Evolutionary conservation across 2,888 invertebrate genomes (phyloP).

Genomic region (Lasioglossum malachurum): DNA sequence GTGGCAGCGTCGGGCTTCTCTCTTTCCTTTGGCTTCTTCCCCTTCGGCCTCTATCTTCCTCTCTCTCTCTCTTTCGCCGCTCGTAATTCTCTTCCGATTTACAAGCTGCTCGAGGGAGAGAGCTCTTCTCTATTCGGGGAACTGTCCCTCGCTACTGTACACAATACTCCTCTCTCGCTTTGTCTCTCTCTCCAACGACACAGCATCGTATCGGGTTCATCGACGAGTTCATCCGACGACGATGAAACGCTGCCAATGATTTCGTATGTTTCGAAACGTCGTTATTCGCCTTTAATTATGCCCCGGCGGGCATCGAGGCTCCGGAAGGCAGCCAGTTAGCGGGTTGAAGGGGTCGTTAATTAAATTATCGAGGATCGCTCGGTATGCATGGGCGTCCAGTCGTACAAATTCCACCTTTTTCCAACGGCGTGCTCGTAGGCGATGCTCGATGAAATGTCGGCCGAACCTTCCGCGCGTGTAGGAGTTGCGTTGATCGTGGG

Average conservation of each 20-base stretch:
- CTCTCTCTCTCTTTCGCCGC: constrained; percentile 7
- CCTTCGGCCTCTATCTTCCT: constrained; percentile 21
- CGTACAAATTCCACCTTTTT: constrained; percentile 14
- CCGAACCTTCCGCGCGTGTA: not conserved
- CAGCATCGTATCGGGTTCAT: not conserved
- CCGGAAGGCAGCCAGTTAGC: not conserved
- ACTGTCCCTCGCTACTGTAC: not conserved
- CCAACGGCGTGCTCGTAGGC: not conserved
- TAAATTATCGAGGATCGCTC: constrained; percentile 2
- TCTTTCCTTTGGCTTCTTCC: constrained; percentile 39
- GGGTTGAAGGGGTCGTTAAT: constrained; percentile 3
- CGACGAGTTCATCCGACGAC: not conserved
- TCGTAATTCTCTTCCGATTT: constrained; percentile 43
- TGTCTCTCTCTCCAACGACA: not conserved
- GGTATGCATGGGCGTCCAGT: not conserved
- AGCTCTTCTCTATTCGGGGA: not conserved
- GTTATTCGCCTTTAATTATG: not conserved
- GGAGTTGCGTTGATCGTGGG: not conserved
- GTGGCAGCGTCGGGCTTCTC: constrained; percentile 60
- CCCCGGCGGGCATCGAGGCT: not conserved
- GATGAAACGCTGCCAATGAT: not conserved
- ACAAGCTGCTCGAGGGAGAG: constrained; percentile 22
- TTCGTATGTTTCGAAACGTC: not conserved
- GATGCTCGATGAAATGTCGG: constrained; percentile 6
- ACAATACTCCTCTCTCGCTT: not conserved